Evolutionary conservation across 2,888 invertebrate genomes (phyloP), one percentile per base, ranked within the genome.

Genomic region (Noctua comes): DNA sequence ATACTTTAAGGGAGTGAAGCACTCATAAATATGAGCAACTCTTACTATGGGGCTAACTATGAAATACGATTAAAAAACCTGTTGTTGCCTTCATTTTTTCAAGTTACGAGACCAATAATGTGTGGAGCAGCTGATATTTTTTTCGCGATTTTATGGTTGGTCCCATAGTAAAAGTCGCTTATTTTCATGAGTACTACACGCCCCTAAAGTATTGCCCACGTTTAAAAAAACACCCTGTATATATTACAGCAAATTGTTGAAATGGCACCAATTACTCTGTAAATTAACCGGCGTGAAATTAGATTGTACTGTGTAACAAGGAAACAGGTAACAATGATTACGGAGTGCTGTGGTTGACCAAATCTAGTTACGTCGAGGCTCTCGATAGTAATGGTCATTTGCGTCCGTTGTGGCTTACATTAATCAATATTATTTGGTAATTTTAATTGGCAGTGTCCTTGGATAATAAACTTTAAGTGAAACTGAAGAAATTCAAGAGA

Each of bases 241-340:
- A 40, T 75, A 76, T 80, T 82, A 75, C 31, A 75, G 54, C 68
- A 79, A 82, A 85, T 80, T 83, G 79, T 82, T 74, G 80, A 80
- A 80, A 81, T 80, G 73, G 64, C 73, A 81, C 43, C 80, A 82
- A 87, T 88, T 88, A 87, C 83, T 84, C 72, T 81, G 86, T 82
- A 86, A 88, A 90, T 88, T 87, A 89, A 86, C 78, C 77, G 86
- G 87, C 88, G 89, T 91, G 87, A 90, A 92, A 90, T 91, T 88
- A 91, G 87, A 89, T 90, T 88, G 89, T 88, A 87, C 86, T 82
- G 77, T 85, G 88, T 88, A 88, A 88, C 89, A 90, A 89, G 89
- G 88, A 90, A 89, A 79, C 86, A 74, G 86, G 86, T 89, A 88
- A 90, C 88, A 89, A 86, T 88, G 84, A 90, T 91, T 92, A 91